Conservation (phyloP, 2,888 invertebrate genomes). For the Troilus luridus region DNA sequence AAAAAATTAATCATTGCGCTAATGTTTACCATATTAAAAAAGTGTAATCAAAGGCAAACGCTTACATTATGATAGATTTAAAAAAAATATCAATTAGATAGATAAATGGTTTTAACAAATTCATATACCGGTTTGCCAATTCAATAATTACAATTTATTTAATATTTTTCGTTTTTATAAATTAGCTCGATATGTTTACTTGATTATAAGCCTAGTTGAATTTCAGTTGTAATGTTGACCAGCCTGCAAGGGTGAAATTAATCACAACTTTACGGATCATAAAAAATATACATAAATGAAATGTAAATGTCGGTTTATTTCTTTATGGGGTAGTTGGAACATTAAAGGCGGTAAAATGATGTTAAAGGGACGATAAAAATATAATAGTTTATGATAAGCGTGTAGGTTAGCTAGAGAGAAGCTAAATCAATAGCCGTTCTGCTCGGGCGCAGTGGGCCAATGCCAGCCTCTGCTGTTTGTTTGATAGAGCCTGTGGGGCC, state of each 20-base stretch:
- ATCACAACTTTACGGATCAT: neutral
- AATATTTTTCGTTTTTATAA: neutral
- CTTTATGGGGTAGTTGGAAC: neutral
- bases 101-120: neutral
- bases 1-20: neutral
- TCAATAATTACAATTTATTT: neutral
- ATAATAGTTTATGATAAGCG: neutral
- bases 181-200: neutral
- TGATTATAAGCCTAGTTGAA: neutral
- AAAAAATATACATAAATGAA: neutral
- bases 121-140: neutral
- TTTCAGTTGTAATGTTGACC: neutral
- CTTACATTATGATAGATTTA: too few relatives aligned
- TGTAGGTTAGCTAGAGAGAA: neutral
- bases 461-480: conserved; percentile 46
- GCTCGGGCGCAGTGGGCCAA: conserved; percentile 56
- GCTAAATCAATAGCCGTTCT: conserved; percentile 47
- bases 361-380: neutral
- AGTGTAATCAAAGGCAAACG: too few relatives aligned
- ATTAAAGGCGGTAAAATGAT: neutral
- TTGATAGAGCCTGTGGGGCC: conserved; percentile 6
- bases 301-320: neutral
- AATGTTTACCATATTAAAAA: neutral
- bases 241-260: conserved; percentile 3
- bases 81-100: neutral